Evolutionary conservation across 2,888 invertebrate species (phyloP).

Genomic region (Agonopterix arenella): DNA sequence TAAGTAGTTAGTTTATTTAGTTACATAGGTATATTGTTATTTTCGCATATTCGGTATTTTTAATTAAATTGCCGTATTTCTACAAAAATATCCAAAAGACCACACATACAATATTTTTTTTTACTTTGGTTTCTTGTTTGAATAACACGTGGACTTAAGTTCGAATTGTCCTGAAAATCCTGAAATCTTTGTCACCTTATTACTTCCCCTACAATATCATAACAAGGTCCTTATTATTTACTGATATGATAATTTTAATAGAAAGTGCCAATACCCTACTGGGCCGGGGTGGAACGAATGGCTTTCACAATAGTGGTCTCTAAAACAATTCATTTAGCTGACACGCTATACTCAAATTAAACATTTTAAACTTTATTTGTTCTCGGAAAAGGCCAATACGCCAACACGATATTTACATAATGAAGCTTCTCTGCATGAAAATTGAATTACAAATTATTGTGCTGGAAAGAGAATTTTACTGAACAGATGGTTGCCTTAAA

Average conservation of each 20-base stretch:
- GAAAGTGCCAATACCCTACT: conserved; percentile 68
- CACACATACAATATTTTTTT: too few species aligned
- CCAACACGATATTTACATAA: conserved; percentile 4
- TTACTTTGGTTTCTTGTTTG: too few species aligned
- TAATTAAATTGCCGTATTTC: too few species aligned
- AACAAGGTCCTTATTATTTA: conserved; percentile 43
- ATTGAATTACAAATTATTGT: too few species aligned
- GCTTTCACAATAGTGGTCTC: conserved; percentile 39
- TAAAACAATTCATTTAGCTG: conserved; percentile 49
- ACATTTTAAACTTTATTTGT: conserved; percentile 21
- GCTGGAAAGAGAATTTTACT: too few species aligned
- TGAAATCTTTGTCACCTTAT: conserved; percentile 19
- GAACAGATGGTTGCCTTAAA: too few species aligned
- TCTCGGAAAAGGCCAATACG: conserved; percentile 11
- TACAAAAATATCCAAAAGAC: too few species aligned
- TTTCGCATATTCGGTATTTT: too few species aligned
- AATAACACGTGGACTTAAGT: too few species aligned
- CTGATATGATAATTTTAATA: conserved; percentile 68
- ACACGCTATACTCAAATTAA: conserved; percentile 27
- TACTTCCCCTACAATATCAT: conserved; percentile 23
- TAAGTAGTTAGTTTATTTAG: too few species aligned
- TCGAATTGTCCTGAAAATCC: neutral
- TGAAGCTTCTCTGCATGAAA: neutral
- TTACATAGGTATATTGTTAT: too few species aligned
- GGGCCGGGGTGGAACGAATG: conserved; percentile 69